Base-by-base conservation (phyloP, 2,113 vertebrate genomes). In the Tamias sibiricus region DNA sequence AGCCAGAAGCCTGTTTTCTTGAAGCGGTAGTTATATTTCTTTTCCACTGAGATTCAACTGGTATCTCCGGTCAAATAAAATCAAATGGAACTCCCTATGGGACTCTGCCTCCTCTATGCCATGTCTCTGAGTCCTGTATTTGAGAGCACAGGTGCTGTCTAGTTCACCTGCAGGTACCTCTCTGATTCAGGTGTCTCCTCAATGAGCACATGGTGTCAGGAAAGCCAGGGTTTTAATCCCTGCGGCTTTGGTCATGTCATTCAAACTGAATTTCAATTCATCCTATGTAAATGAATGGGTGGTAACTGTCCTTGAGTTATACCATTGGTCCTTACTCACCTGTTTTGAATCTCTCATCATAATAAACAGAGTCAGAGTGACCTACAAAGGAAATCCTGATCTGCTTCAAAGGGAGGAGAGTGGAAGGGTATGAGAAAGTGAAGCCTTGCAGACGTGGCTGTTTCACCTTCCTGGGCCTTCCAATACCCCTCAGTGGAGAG, bases 11-110 rank as follows among this genome's bases (percentile, higher is more conserved):
- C 0, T 98, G 98, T 89, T 90, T 98, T 26, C 95, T 66, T 0
- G 71, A 95, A 93, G 97, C 98, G 98, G 98, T 98, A 97, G 42
- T 40, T 49, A 10, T 49, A 13, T n/a, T 44, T 62, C 37, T 77
- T 88, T 72, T 16, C 69, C 26, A 17, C 19, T 62, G 40, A 57
- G 75, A 86, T 74, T 68, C 49, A 37, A 0, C 20, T 37, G 28
- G 3, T 71, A 7, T 69, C 86, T 13, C 35, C 49, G 62, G 49
- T 44, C 42, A 81, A 42, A 84, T 42, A 57, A 75, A 77, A 84
- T 19, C n/a, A 68, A 66, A 5, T 14, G 44, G 30, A 84, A 68
- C 16, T 84, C 32, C 16, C 35, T 20, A 1, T 7, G 11, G 35
- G 64, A 35, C 4, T 7, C 64, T 76, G 49, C 16, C 62, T 94